Percentiles rank a stretch among this genome's conserved stretches.
phyloP scores from a whole-genome alignment of 2,888 invertebrate genomes.

The Ctenicera cuprea region DNA sequence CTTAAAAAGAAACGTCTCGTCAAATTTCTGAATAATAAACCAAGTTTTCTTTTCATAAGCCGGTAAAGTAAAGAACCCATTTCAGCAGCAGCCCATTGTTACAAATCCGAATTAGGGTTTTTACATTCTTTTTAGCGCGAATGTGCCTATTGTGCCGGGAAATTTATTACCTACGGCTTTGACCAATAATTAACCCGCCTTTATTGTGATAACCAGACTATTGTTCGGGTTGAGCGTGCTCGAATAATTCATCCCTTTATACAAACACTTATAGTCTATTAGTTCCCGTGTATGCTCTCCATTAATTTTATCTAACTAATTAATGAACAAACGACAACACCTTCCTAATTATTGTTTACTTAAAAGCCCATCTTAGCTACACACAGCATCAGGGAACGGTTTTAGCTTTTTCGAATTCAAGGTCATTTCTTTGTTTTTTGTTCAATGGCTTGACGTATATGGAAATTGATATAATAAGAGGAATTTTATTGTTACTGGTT shows the following conservation, averaged over 20 bases:
- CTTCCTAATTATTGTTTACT: slow-evolving; percentile 1
- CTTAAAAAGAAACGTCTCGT: not conserved
- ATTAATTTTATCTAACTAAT: slow-evolving; percentile 32
- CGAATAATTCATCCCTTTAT: slow-evolving; percentile 33
- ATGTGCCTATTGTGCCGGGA: slow-evolving; percentile 33
- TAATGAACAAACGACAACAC: slow-evolving; percentile 31
- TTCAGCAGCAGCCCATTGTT: slow-evolving; percentile 28
- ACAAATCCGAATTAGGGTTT: slow-evolving; percentile 35
- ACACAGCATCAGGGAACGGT: no score
- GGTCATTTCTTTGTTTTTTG: no score
- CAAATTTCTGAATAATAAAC: slow-evolving; percentile 14
- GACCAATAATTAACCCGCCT: slow-evolving; percentile 43
- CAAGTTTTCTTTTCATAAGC: slow-evolving; percentile 24
- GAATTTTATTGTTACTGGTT: no score
- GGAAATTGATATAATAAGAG: no score
- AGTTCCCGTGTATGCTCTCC: slow-evolving; percentile 32
- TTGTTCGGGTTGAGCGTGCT: slow-evolving; percentile 32
- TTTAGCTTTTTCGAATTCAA: no score
- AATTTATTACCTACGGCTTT: slow-evolving; percentile 40
- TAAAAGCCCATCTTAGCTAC: no score
- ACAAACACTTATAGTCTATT: slow-evolving; percentile 39
- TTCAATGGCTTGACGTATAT: no score
- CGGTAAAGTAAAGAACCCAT: slow-evolving; percentile 22
- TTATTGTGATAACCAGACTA: slow-evolving; percentile 40
- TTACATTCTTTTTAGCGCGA: slow-evolving; percentile 40